phyloP scores from a whole-genome alignment of 1,140 invertebrate genomes.

The Anthonomus grandis region DNA sequence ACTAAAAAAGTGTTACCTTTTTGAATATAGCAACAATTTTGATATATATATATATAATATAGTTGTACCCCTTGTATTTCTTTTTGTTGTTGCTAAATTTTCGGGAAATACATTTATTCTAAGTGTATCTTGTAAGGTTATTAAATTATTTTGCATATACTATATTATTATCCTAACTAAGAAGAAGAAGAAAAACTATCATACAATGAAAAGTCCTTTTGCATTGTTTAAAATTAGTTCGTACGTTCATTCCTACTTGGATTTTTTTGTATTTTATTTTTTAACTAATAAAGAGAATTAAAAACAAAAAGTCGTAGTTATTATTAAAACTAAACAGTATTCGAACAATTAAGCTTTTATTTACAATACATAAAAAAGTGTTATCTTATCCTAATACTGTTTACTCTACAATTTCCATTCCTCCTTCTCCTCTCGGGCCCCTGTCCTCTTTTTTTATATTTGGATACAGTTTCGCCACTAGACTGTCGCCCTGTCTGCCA shows the following conservation, averaged over 20 bases:
- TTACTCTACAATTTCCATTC: conserved; percentile 45
- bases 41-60: conserved; percentile 15
- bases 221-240: conserved; percentile 20
- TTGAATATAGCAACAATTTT: conserved; percentile 18
- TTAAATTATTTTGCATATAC: conserved; percentile 19
- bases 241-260: conserved; percentile 25
- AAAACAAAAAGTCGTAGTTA: conserved; percentile 7
- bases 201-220: background rate
- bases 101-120: too few relatives aligned
- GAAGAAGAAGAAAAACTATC: conserved; percentile 7
- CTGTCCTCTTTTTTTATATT: conserved; percentile 59
- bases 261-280: conserved; percentile 29
- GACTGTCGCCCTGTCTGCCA: conserved; percentile 64
- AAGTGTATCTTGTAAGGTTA: conserved; percentile 19
- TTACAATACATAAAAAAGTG: background rate
- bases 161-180: conserved; percentile 13
- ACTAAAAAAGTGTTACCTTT: conserved; percentile 21
- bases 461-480: conserved; percentile 74
- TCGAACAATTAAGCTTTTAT: too few relatives aligned
- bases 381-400: background rate
- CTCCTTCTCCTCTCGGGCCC: conserved; percentile 32
- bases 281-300: conserved; percentile 29
- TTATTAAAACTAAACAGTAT: too few relatives aligned
- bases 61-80: too few relatives aligned
- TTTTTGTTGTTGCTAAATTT: conserved; percentile 14